A percentile compares a stretch with the other conserved stretches of the same genome.
Conservation (phyloP, 2,888 invertebrate species). For the Prosapia bicincta region DNA sequence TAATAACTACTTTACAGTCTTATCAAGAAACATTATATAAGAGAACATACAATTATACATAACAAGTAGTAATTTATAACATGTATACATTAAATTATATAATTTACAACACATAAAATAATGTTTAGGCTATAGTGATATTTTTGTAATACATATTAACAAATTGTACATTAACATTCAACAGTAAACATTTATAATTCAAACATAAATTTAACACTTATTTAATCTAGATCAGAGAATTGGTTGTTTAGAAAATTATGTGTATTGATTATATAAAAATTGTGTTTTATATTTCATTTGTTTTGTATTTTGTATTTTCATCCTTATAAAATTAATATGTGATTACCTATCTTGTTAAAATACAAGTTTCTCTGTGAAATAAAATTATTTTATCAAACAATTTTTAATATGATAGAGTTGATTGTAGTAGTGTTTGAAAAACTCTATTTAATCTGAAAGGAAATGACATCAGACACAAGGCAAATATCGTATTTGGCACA, state of each 20-base stretch:
- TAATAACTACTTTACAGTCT: conserved; percentile 2
- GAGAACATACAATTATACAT: not conserved
- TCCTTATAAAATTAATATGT: not conserved
- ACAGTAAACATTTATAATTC: not conserved
- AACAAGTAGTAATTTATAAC: not conserved
- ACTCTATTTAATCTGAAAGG: not conserved
- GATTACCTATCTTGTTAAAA: too few relatives aligned
- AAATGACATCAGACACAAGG: not conserved
- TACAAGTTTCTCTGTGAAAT: too few relatives aligned
- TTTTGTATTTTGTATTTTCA: not conserved
- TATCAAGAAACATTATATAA: not conserved
- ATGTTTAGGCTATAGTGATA: not conserved
- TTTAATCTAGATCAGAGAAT: not conserved
- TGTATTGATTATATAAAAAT: not conserved
- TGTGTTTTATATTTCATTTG: not conserved
- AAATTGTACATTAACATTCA: not conserved
- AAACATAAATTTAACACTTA: not conserved
- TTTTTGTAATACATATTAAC: not conserved
- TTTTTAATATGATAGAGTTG: too few relatives aligned
- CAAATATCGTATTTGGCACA: not conserved
- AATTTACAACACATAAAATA: not conserved
- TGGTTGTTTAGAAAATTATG: not conserved
- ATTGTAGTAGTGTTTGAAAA: not conserved
- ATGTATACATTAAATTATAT: not conserved
- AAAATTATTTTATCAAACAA: too few relatives aligned